phyloP scores from a whole-genome alignment of 1,140 invertebrate species.

The Oncopeltus fasciatus region DNA sequence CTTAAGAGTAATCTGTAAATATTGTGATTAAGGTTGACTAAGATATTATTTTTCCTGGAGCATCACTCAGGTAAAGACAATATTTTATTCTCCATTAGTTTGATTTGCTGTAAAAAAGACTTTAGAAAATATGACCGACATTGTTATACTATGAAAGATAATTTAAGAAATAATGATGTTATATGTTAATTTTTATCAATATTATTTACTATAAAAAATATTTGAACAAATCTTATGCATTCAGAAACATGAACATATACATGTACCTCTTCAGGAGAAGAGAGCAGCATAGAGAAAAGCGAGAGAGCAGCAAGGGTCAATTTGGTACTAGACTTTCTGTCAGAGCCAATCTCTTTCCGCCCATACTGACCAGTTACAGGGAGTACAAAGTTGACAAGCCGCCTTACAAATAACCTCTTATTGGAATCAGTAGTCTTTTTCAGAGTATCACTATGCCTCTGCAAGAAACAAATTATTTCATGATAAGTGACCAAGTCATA shows the following conservation, averaged over 20 bases:
- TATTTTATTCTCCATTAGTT: no score
- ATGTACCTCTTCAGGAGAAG: constrained; percentile 35
- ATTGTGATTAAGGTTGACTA: no score
- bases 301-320: constrained; percentile 59
- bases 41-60: no score
- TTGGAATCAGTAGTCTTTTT: constrained; percentile 55
- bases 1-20: no score
- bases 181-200: no score
- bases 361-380: constrained; percentile 74
- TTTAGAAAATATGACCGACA: no score
- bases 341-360: constrained; percentile 48
- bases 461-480: constrained; percentile 19
- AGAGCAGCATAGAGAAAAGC: constrained; percentile 59
- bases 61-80: no score
- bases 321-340: constrained; percentile 30
- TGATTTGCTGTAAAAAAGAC: no score
- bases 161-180: no score
- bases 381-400: constrained; percentile 71
- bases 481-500: no score
- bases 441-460: constrained; percentile 37
- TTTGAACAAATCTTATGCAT: neutral
- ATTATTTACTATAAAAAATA: no score
- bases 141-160: no score
- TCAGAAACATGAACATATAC: neutral
- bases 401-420: constrained; percentile 61